A percentile compares a stretch with the other conserved stretches of the same genome.
Evolutionary conservation across 2,113 vertebrate genomes (phyloP).

Genomic region (Rynchops niger): DNA sequence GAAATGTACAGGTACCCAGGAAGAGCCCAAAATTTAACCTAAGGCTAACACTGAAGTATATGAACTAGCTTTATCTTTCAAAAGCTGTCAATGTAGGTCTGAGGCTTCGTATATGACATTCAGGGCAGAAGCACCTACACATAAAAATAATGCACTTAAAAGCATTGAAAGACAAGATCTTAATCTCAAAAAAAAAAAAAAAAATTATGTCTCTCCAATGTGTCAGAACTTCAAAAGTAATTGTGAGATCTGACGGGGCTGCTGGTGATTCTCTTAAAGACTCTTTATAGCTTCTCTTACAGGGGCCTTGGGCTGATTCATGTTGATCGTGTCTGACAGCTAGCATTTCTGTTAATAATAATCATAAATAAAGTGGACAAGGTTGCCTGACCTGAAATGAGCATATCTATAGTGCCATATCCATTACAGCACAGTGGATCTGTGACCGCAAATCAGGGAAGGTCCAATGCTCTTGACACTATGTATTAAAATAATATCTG

Average conservation of each 20-base stretch:
- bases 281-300: slow-evolving; percentile 65
- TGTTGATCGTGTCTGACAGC: slow-evolving; percentile 68
- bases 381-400: slow-evolving; percentile 75
- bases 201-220: slow-evolving; percentile 24
- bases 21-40: background rate
- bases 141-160: slow-evolving; percentile 44
- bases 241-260: slow-evolving; percentile 30
- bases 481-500: slow-evolving; percentile 46
- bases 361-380: slow-evolving; percentile 78
- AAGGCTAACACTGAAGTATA: background rate
- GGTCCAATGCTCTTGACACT: slow-evolving; percentile 29
- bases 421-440: slow-evolving; percentile 54
- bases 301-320: slow-evolving; percentile 71
- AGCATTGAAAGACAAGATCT: slow-evolving; percentile 54
- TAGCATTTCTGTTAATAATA: slow-evolving; percentile 76
- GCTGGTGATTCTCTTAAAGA: slow-evolving; percentile 59
- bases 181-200: slow-evolving; percentile 29
- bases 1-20: background rate
- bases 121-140: slow-evolving; percentile 25
- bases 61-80: slow-evolving; percentile 29
- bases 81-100: background rate
- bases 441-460: slow-evolving; percentile 19
- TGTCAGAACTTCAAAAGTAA: slow-evolving; percentile 27
- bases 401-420: slow-evolving; percentile 56
- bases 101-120: slow-evolving; percentile 15